Conservation (phyloP, 2,113 vertebrate genomes). For the Oncorhynchus nerka region DNA sequence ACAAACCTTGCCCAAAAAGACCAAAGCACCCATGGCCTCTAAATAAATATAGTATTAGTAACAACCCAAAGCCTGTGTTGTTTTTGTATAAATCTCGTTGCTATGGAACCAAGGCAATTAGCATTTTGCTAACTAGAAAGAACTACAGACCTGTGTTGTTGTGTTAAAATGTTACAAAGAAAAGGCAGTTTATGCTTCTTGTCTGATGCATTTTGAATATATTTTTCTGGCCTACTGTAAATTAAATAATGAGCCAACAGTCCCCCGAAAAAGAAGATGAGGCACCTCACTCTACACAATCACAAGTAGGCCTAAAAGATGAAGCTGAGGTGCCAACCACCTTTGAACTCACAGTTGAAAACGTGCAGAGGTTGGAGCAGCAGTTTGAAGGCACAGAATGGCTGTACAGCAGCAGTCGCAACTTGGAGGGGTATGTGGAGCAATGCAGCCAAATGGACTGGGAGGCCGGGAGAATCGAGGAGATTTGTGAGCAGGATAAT, state of each 20-base stretch:
- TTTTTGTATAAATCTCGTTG: background rate
- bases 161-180: background rate
- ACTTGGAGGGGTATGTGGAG: background rate
- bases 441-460: background rate
- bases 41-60: constrained; percentile 25
- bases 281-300: background rate
- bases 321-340: background rate
- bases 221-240: background rate
- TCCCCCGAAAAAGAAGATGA: constrained; percentile 7
- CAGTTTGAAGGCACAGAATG: background rate
- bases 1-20: constrained; percentile 37
- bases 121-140: background rate
- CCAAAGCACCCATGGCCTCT: constrained; percentile 29
- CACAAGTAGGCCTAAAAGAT: background rate
- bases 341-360: background rate
- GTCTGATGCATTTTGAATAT: background rate
- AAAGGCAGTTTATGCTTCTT: background rate
- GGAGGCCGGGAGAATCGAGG: background rate
- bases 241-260: constrained; percentile 20
- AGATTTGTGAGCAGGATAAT: background rate
- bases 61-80: background rate
- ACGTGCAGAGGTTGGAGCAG: background rate
- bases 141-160: too few species aligned
- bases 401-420: background rate
- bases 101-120: background rate